Evolutionary conservation across 1,140 invertebrate genomes (phyloP).

Genomic region (Drosophila carrolli): DNA sequence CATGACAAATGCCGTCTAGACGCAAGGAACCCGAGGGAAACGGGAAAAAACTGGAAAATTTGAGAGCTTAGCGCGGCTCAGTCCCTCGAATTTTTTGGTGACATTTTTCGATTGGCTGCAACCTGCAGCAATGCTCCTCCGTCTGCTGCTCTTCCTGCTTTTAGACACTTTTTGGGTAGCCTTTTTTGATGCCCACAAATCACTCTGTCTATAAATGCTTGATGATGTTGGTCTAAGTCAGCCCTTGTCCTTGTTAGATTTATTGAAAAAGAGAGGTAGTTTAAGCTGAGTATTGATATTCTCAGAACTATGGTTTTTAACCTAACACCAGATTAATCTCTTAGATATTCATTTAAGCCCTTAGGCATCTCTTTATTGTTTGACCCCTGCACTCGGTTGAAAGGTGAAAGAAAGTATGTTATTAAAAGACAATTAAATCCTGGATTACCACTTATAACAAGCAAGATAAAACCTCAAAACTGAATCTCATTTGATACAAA

Average conservation of each 20-base stretch:
- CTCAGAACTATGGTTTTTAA: neutral
- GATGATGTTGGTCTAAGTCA: conserved; percentile 18
- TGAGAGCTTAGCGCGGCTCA: conserved; percentile 52
- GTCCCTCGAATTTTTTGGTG: conserved; percentile 30
- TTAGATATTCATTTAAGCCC: neutral
- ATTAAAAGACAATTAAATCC: no score
- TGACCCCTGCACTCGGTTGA: no score
- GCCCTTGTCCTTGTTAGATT: neutral
- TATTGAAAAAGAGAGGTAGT: neutral
- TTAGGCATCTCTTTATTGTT: no score
- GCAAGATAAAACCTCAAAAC: no score
- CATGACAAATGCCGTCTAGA: conserved; percentile 79
- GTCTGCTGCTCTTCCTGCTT: conserved; percentile 15
- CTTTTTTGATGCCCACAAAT: conserved; percentile 50
- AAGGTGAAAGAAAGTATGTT: no score
- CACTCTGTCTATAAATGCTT: conserved; percentile 45
- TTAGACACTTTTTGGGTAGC: conserved; percentile 28
- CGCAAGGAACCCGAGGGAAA: conserved; percentile 28
- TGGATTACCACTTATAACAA: no score
- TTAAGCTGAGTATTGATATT: neutral
- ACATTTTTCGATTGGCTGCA: conserved; percentile 59
- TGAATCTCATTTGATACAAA: no score
- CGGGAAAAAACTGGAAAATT: conserved; percentile 1
- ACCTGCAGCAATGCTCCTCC: conserved; percentile 41
- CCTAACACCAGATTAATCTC: neutral